Evolutionary conservation across 2,113 vertebrate genomes (phyloP).

Genomic region (Megatriorchis doriae): DNA sequence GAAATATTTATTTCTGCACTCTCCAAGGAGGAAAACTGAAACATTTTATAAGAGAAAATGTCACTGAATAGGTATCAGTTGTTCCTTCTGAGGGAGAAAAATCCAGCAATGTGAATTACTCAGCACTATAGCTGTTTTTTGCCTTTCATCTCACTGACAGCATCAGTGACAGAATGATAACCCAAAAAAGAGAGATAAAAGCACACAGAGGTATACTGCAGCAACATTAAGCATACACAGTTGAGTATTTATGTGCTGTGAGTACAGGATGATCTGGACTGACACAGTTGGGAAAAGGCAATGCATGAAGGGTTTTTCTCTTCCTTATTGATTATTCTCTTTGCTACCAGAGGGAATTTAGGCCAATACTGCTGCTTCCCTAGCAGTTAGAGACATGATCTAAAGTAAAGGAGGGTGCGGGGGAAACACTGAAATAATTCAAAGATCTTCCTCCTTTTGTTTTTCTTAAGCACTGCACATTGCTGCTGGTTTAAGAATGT

Average conservation of each 20-base stretch:
- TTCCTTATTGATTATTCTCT: slow-evolving; percentile 38
- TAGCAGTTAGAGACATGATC: background rate
- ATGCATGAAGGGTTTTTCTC: slow-evolving; percentile 11
- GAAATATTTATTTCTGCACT: background rate
- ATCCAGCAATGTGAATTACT: slow-evolving; percentile 8
- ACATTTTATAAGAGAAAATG: background rate
- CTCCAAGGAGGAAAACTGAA: background rate
- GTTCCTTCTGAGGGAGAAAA: background rate
- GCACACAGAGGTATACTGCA: background rate
- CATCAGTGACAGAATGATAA: slow-evolving; percentile 21
- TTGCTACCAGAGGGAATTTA: slow-evolving; percentile 35
- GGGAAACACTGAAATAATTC: background rate
- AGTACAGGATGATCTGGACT: background rate
- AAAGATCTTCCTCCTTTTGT: background rate
- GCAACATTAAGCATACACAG: background rate
- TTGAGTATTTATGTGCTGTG: background rate
- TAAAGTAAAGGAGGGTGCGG: background rate
- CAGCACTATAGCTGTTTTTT: background rate
- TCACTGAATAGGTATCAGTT: background rate
- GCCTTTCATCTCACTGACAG: slow-evolving; percentile 45
- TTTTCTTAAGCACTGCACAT: background rate
- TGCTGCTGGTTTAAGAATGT: background rate
- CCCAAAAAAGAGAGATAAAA: slow-evolving; percentile 14
- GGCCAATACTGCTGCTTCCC: slow-evolving; percentile 9
- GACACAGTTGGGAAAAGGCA: slow-evolving; percentile 43